A percentile compares a stretch with the other conserved stretches of the same genome.
These are phyloP conservation scores for Himantopus leucocephalus DNA, from an alignment of 2,113 vertebrate genomes.

Conservation along the genomic window DNA sequence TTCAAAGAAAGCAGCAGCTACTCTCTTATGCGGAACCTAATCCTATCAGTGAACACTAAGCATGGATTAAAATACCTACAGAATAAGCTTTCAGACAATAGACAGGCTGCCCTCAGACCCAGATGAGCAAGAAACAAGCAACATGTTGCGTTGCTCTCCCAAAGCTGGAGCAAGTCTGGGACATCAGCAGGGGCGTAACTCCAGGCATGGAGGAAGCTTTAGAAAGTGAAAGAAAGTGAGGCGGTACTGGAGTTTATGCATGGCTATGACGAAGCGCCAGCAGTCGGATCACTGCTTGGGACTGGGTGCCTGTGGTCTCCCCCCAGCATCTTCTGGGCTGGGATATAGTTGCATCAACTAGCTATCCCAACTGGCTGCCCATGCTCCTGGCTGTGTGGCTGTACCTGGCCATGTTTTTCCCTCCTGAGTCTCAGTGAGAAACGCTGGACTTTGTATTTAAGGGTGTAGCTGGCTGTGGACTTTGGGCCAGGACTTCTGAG, in stretches of 20 bases:
- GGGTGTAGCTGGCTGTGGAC: not conserved
- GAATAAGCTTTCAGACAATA: not conserved
- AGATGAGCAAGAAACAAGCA: not conserved
- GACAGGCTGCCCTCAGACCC: not conserved
- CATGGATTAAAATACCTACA: not conserved
- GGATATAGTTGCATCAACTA: not conserved
- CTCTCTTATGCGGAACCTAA: not conserved
- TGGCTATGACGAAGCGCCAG: not conserved
- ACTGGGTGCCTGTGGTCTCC: not conserved
- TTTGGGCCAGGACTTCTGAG: not conserved
- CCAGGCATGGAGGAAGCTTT: not conserved
- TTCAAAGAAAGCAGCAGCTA: not conserved
- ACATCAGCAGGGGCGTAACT: not conserved
- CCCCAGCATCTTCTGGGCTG: not conserved
- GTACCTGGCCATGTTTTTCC: not conserved
- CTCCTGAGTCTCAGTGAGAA: not conserved
- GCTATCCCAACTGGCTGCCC: not conserved
- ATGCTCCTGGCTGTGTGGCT: not conserved
- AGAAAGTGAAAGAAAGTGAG: not conserved
- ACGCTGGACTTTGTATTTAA: not conserved
- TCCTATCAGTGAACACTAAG: not conserved
- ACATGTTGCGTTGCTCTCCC: not conserved
- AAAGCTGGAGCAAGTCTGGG: not conserved
- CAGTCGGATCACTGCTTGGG: not conserved
- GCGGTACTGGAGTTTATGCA: not conserved